Evolutionary conservation across 2,797 vertebrate species (phyloP).

Genomic region (Scomberomorus guttatus): DNA sequence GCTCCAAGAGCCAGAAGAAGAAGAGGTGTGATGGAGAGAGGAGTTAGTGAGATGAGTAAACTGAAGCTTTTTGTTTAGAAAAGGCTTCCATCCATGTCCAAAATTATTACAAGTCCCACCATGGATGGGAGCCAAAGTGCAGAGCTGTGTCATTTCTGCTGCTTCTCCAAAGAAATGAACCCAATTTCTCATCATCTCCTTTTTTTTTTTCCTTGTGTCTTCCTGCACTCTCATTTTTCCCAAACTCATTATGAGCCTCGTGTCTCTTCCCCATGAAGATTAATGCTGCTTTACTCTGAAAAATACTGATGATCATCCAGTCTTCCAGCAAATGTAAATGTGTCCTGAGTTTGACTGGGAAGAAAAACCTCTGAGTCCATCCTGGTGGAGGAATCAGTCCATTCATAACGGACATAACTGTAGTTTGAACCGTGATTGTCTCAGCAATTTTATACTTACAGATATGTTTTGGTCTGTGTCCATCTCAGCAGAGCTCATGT

Average conservation of each 20-base stretch:
- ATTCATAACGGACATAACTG: slow-evolving; percentile 10
- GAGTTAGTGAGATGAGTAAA: slow-evolving; percentile 59
- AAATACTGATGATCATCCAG: slow-evolving; percentile 37
- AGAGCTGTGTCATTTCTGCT: slow-evolving; percentile 52
- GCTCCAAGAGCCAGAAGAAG: background rate
- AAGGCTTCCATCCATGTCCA: slow-evolving; percentile 65
- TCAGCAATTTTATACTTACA: slow-evolving; percentile 42
- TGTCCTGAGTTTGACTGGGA: slow-evolving; percentile 27
- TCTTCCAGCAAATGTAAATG: slow-evolving; percentile 46
- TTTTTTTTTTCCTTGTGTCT: slow-evolving; percentile 26
- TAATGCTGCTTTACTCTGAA: slow-evolving; percentile 57
- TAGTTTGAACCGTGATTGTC: background rate
- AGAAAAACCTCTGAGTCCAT: background rate
- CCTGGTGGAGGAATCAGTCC: slow-evolving; percentile 27
- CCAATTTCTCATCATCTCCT: slow-evolving; percentile 68
- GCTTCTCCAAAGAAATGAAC: slow-evolving; percentile 60
- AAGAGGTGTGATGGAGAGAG: slow-evolving; percentile 38
- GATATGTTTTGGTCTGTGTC: slow-evolving; percentile 43
- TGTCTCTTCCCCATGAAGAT: slow-evolving; percentile 59
- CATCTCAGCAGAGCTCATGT: slow-evolving; percentile 95
- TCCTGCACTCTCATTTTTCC: slow-evolving; percentile 58
- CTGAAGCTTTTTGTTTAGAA: slow-evolving; percentile 63
- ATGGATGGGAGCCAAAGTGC: slow-evolving; percentile 58
- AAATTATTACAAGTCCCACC: slow-evolving; percentile 43
- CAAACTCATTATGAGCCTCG: slow-evolving; percentile 59